Evolutionary conservation across 1,140 invertebrate genomes (phyloP).

Genomic region (Drosophila kikkawai): DNA sequence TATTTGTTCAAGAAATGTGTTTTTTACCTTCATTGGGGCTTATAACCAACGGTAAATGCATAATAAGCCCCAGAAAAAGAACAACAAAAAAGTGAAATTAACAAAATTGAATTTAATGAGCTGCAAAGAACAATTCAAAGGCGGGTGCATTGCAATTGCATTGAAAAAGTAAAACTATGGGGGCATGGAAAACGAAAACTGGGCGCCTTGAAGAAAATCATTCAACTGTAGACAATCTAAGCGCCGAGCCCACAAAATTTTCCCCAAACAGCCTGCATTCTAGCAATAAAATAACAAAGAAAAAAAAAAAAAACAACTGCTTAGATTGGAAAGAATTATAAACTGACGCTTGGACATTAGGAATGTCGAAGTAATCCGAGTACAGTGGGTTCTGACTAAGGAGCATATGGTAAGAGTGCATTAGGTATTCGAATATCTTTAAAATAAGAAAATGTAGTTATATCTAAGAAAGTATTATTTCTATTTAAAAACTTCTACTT

Average conservation of each 20-base stretch:
- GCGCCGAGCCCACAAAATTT: slow-evolving; percentile 61
- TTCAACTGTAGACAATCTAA: slow-evolving; percentile 69
- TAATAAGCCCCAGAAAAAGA: slow-evolving; percentile 31
- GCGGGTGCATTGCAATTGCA: slow-evolving; percentile 71
- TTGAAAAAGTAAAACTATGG: slow-evolving; percentile 52
- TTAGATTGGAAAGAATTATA: slow-evolving; percentile 54
- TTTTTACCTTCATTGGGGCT: neutral
- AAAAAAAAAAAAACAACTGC: slow-evolving; percentile 26
- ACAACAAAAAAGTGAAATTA: slow-evolving; percentile 31
- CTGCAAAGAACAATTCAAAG: slow-evolving; percentile 54
- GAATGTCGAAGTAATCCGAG: slow-evolving; percentile 34
- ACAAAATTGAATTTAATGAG: slow-evolving; percentile 74
- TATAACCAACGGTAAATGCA: slow-evolving; percentile 17
- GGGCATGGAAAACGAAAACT: slow-evolving; percentile 67
- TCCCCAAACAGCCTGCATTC: slow-evolving; percentile 24
- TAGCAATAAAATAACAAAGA: slow-evolving; percentile 26
- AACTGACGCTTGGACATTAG: slow-evolving; percentile 71
- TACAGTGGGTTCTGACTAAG: slow-evolving; percentile 33
- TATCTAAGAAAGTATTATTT: neutral
- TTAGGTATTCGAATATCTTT: neutral
- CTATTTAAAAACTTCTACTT: neutral
- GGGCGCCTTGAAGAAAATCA: slow-evolving; percentile 78
- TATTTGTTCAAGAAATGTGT: slow-evolving; percentile 1
- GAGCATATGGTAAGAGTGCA: neutral
- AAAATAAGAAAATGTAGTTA: neutral